Evolutionary conservation across 2,888 invertebrate species (phyloP), one percentile per base, ranked within the genome.

Genomic region (Corbicula japonica): DNA sequence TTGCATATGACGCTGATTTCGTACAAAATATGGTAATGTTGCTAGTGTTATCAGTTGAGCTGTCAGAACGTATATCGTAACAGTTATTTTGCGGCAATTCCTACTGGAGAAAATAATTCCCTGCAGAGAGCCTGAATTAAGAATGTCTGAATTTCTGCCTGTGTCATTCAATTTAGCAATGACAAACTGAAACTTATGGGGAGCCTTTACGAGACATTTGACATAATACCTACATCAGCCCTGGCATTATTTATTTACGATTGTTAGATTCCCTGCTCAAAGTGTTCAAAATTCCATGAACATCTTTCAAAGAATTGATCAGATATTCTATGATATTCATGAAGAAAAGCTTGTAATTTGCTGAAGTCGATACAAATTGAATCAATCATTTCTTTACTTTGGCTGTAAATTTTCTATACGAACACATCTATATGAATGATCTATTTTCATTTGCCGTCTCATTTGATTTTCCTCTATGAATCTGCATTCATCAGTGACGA

Each of bases 391-490:
- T 72, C 80, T 76, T 72, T 56, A 60, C 62, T 68, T 54, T 23
- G 56, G 80, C 68, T 32, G 75, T 80, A 80, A 80, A 75, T 80
- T 75, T 75, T 76, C 66, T 76, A 76, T 80, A 66, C 71, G 71
- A 80, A 75, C 72, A 72, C 75, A 80, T 80, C 80, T 75, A 75
- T 76, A 41, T 61, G 46, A 71, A 75, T 80, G 71, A 80, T 80
- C 80, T 80, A 80, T 80, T 71, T 71, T 62, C 80, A 76, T 80
- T 80, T 68, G 75, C 68, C 62, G 58, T 56, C 80, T 80, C 80
- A 80, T 80, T 80, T 71, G 75, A 80, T 80, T 80, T 80, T 63
- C 80, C 41, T 50, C 68, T 46, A 68, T 62, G 34, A 54, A 66
- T 56, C 50, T 68, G 72, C 72, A 76, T 71, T 79, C 61, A 58